Base-by-base conservation (phyloP, 2,888 invertebrate species). In the Caenorhabditis sp. region DNA sequence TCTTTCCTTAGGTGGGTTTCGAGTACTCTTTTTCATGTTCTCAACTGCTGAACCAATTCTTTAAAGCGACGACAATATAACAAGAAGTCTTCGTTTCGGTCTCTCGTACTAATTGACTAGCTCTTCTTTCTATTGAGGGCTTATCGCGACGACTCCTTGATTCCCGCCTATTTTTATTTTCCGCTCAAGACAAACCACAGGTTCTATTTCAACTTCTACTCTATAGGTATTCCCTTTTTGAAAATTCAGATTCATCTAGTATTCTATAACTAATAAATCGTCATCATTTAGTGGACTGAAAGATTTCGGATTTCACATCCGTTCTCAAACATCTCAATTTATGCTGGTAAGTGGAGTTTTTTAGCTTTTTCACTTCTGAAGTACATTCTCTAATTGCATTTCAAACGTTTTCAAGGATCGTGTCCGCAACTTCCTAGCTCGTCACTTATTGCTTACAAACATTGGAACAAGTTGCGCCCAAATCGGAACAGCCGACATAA, bases 401-500 rank as follows among this genome's bases (percentile, higher is more conserved):
- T 47, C 47, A 47, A 47, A 47, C 47, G n/a, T 47, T 47, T 51
- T 28, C 60, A n/a, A 76, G 80, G 55, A 53, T 53, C 55, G 70
- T 28, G 47, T 65, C 47, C 74, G 80, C 58, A 70, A 70, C 67
- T 74, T 81, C 61, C 79, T 84, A 72, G 68, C 78, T 50, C 78
- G 76, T 47, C 82, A 82, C 56, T 56, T 85, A 58, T 78, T 85
- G 32, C 64, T 85, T 9, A 80, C 84, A 22, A 85, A 85, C 56
- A 64, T 80, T 20, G 72, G 76, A 47, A 82, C 82, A 65, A 80
- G 82, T 70, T 80, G 84, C 60, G 69, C 69, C 53, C 85, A 85
- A 62, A 79, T 85, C 24, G 85, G 85, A 72, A 79, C 82, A 11
- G 85, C 83, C 60, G 85, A 85, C 61, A 67, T 85, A 28, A 69